phyloP scores from a whole-genome alignment of 1,140 invertebrate genomes.

The Micrasema minimum region DNA sequence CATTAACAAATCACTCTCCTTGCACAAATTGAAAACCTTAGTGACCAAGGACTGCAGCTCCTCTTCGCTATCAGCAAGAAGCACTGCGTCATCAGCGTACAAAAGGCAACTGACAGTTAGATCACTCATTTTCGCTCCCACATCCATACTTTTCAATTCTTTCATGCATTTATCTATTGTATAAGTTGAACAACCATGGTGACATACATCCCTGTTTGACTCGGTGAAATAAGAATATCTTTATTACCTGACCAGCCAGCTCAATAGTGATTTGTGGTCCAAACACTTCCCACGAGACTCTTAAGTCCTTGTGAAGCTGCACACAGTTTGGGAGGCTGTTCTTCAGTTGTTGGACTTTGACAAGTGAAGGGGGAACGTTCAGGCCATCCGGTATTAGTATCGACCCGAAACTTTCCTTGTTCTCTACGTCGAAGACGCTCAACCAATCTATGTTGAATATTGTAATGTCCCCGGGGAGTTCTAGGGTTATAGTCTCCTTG shows the following conservation, averaged over 20 bases:
- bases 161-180: too few relatives aligned
- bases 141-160: too few relatives aligned
- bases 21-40: too few relatives aligned
- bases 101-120: too few relatives aligned
- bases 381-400: constrained; percentile 82
- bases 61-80: too few relatives aligned
- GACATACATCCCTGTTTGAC: too few relatives aligned
- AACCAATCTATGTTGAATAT: constrained; percentile 89
- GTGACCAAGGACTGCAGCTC: too few relatives aligned
- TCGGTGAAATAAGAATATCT: too few relatives aligned
- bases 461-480: constrained; percentile 84
- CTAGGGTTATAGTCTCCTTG: constrained; percentile 79
- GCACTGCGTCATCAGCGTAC: too few relatives aligned
- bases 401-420: constrained; percentile 79
- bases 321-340: constrained; percentile 80
- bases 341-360: constrained; percentile 67
- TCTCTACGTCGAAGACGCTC: constrained; percentile 80
- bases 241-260: constrained; percentile 84
- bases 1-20: too few relatives aligned
- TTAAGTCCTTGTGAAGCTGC: constrained; percentile 84
- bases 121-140: too few relatives aligned
- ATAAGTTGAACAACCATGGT: too few relatives aligned
- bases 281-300: constrained; percentile 90
- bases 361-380: constrained; percentile 86
- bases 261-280: constrained; percentile 89